These are phyloP conservation scores for Neomorphus geoffroyi DNA, from an alignment of 2,797 vertebrate genomes.

Conservation along the genomic window DNA sequence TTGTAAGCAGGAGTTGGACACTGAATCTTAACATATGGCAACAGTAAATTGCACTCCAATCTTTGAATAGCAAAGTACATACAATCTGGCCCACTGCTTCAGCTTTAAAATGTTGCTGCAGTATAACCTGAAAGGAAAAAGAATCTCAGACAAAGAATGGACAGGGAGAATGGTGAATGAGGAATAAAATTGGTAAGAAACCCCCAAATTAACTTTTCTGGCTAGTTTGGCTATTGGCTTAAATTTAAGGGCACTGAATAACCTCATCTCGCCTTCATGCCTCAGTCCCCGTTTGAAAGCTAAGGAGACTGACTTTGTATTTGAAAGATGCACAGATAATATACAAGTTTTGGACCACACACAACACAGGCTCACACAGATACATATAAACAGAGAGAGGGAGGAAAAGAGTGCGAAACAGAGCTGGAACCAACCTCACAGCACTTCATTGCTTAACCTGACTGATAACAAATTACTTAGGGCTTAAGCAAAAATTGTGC, in stretches of 20 bases:
- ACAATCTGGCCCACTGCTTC: conserved; percentile 27
- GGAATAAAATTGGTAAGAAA: neutral
- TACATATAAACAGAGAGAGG: neutral
- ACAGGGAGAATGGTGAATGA: neutral
- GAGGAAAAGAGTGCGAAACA: neutral
- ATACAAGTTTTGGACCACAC: neutral
- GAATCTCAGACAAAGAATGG: neutral
- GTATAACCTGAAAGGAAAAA: neutral
- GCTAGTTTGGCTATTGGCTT: neutral
- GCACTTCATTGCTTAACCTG: neutral
- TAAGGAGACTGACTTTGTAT: neutral
- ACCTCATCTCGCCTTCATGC: neutral
- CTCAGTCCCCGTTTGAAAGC: neutral
- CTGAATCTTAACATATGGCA: conserved; percentile 42
- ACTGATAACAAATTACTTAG: neutral
- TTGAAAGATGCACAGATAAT: neutral
- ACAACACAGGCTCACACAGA: neutral
- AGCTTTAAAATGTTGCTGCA: neutral
- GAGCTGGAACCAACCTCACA: neutral
- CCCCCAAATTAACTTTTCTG: neutral
- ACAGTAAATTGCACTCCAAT: conserved; percentile 14
- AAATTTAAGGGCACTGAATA: neutral
- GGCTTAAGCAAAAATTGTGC: neutral
- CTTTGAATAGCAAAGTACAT: conserved; percentile 4
- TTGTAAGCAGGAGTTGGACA: conserved; percentile 36